These are phyloP conservation scores for Lynx canadensis DNA, from an alignment of 2,113 vertebrate species.

Conservation along the genomic window DNA sequence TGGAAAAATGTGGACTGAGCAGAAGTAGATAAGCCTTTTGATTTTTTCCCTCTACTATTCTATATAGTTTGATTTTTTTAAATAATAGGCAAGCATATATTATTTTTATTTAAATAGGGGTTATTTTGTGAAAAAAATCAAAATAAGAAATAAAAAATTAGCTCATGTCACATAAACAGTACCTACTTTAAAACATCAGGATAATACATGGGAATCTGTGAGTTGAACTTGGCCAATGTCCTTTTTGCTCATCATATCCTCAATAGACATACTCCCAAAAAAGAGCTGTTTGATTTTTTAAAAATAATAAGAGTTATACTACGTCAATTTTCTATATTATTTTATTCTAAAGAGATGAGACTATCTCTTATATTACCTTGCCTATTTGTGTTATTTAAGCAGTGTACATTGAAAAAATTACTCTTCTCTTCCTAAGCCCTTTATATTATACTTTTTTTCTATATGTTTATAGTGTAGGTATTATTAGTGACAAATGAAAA, in stretches of 20 bases:
- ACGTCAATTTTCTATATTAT: neutral
- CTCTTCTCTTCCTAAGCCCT: neutral
- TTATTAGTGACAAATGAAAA: neutral
- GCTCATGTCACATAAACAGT: neutral
- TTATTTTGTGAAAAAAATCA: neutral
- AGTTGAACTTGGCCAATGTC: neutral
- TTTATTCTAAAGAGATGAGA: neutral
- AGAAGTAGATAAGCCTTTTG: neutral
- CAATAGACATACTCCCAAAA: neutral
- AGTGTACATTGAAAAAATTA: neutral
- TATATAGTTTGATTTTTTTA: neutral
- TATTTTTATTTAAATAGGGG: neutral
- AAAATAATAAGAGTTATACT: neutral
- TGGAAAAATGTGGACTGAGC: neutral
- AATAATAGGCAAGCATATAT: neutral
- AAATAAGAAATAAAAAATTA: neutral
- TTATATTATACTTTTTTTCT: neutral
- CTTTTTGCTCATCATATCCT: neutral
- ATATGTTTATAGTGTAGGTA: neutral
- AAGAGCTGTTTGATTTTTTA: neutral
- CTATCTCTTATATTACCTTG: neutral
- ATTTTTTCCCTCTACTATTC: neutral
- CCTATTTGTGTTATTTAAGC: neutral
- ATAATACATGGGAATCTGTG: neutral
- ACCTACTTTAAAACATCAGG: neutral